A percentile compares a stretch with the other conserved stretches of the same genome.
phyloP scores from a whole-genome alignment of 1,140 invertebrate species.

The Lordiphosa clarofinis region DNA sequence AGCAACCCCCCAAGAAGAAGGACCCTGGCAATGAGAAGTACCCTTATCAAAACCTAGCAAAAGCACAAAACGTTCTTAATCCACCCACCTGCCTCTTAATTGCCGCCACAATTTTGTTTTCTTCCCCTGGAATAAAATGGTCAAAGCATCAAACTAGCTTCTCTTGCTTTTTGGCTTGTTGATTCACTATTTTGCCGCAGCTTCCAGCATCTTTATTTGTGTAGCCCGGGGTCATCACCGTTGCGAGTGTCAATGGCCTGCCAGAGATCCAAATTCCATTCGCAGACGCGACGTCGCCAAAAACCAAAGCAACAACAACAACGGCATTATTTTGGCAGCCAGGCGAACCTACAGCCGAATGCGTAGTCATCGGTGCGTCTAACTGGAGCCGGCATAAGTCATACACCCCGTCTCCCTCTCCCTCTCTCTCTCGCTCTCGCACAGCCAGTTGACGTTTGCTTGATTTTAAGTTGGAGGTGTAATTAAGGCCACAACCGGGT shows the following conservation, averaged over 20 bases:
- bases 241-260: slow-evolving; percentile 15
- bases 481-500: no score
- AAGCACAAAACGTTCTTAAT: slow-evolving; percentile 10
- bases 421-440: not conserved
- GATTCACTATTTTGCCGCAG: no score
- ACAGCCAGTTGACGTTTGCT: not conserved
- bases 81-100: slow-evolving; percentile 7
- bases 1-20: slow-evolving; percentile 52
- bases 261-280: slow-evolving; percentile 3
- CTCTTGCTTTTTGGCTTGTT: no score
- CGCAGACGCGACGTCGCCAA: slow-evolving; percentile 10
- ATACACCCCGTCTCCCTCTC: slow-evolving; percentile 12
- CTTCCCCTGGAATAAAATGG: no score
- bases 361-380: slow-evolving; percentile 67
- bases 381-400: slow-evolving; percentile 72
- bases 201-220: slow-evolving; percentile 1
- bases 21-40: slow-evolving; percentile 72
- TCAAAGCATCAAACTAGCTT: no score
- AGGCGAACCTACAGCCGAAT: slow-evolving; percentile 9
- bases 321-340: slow-evolving; percentile 9
- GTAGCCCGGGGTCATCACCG: slow-evolving; percentile 9
- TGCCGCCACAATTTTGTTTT: not conserved
- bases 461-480: not conserved
- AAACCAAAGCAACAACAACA: slow-evolving; percentile 17
- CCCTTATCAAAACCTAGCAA: slow-evolving; percentile 25